Conservation (phyloP, 2,113 vertebrate genomes). For the Hepsetus odoe region DNA sequence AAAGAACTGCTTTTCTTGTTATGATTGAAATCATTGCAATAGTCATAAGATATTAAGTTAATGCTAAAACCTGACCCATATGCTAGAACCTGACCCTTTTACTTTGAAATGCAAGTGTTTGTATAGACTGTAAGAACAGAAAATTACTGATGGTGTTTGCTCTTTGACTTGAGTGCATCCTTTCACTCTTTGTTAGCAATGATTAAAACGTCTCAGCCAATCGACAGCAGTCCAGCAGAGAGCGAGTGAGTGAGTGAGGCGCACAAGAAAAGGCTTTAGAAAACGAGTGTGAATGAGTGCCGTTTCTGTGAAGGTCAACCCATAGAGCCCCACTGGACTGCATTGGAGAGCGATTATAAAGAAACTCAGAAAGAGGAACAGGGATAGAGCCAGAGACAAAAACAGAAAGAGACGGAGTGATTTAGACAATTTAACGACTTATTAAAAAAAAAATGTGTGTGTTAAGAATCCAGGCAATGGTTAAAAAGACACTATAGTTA, state of each 20-base stretch:
- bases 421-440: not conserved
- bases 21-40: not conserved
- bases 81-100: not conserved
- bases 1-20: no score
- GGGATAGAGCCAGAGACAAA: not conserved
- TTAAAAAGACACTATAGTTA: no score
- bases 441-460: not conserved
- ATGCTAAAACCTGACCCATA: not conserved
- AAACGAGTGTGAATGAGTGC: conserved; percentile 31
- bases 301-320: conserved; percentile 38
- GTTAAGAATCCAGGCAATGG: no score
- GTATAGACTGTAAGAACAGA: not conserved
- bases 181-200: conserved; percentile 13
- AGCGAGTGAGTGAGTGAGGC: not conserved
- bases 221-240: conserved; percentile 18
- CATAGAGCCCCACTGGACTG: conserved; percentile 27
- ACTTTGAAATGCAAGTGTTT: not conserved
- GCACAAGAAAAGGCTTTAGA: conserved; percentile 40
- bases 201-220: conserved; percentile 21
- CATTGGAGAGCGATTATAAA: conserved; percentile 2
- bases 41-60: not conserved
- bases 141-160: not conserved
- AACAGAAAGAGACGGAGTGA: not conserved
- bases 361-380: not conserved
- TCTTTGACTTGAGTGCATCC: not conserved